Evolutionary conservation across 2,888 invertebrate species (phyloP).

Genomic region (Tinea semifulvella): DNA sequence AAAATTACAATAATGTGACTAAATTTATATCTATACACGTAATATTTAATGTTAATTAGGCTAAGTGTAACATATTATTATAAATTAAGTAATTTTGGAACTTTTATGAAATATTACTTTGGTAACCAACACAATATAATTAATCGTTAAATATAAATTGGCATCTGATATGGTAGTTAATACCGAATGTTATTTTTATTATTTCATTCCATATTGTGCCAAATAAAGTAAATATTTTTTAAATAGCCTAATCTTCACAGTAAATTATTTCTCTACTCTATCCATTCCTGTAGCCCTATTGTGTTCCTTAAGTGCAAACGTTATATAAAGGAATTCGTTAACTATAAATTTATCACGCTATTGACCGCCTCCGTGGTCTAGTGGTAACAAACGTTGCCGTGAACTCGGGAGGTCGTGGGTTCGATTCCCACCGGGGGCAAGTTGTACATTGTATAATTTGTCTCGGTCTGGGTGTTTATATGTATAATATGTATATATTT

Average conservation of each 20-base stretch:
- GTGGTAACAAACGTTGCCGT: too few relatives aligned
- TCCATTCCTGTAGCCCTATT: slow-evolving; percentile 4
- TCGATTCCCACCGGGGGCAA: too few relatives aligned
- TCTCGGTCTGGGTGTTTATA: too few relatives aligned
- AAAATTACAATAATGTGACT: slow-evolving; percentile 63
- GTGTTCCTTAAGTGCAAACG: neutral
- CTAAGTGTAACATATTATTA: slow-evolving; percentile 52
- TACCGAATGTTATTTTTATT: neutral
- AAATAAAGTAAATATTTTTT: slow-evolving; percentile 27
- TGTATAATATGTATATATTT: too few relatives aligned
- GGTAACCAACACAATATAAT: slow-evolving; percentile 26
- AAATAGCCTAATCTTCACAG: neutral
- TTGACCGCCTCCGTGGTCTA: too few relatives aligned
- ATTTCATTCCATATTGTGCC: slow-evolving; percentile 53
- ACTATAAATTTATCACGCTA: too few relatives aligned
- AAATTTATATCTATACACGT: slow-evolving; percentile 56
- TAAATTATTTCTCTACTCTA: neutral
- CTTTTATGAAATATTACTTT: slow-evolving; percentile 59
- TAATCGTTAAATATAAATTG: slow-evolving; percentile 22
- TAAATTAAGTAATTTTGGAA: slow-evolving; percentile 43
- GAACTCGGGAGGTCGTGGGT: too few relatives aligned
- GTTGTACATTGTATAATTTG: too few relatives aligned
- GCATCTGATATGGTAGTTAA: slow-evolving; percentile 10
- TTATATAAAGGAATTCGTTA: too few relatives aligned
- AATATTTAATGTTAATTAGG: slow-evolving; percentile 57